Evolutionary conservation across 2,888 invertebrate genomes (phyloP), one percentile per base, ranked within the genome.

Genomic region (Punctoribates punctum): DNA sequence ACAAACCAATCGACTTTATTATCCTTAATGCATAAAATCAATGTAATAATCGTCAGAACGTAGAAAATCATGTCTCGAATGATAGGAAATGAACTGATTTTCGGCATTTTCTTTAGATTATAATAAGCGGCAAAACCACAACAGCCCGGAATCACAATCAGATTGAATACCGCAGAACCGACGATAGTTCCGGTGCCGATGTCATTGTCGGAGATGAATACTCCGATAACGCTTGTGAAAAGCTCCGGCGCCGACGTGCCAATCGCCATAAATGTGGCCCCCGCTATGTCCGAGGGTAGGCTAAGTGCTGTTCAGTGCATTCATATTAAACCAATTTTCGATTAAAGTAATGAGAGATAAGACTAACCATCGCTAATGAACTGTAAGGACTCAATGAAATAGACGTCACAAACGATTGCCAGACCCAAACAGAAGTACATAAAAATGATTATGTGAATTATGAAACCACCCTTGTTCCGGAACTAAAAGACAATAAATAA

Each of bases 301-400:
- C 46, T 54, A 0, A 76, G 29, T 6, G 73, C 76, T 75, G 25
- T 2, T 20, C 1, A 17, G 15, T 42, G 42, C 11, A 1, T 9
- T 9, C 9, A 42, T 9, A 73, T 73, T 1, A 1, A 4, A 20
- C 57, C 38, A 29, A 25, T 57, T n/a, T 25, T 34, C 1, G 42
- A 13, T 13, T 42, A 42, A 42, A 42, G 1, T 42, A 42, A 42
- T 42, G 11, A 42, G 42, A 42, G 42, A 42, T 42, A 42, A 42
- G 11, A 88, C 90, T 88, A 85, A 94, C 95, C 90, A 82, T 91
- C 89, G 84, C 93, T 93, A 84, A 95, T 91, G 83, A 88, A 90
- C 84, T 92, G 93, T 79, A 96, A 90, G 46, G 94, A 91, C 9
- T 95, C 93, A 73, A 96, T 94, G 84, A 96, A 96, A 85, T 92